Evolutionary conservation across 2,888 invertebrate genomes (phyloP).

Genomic region (Thera obeliscata): DNA sequence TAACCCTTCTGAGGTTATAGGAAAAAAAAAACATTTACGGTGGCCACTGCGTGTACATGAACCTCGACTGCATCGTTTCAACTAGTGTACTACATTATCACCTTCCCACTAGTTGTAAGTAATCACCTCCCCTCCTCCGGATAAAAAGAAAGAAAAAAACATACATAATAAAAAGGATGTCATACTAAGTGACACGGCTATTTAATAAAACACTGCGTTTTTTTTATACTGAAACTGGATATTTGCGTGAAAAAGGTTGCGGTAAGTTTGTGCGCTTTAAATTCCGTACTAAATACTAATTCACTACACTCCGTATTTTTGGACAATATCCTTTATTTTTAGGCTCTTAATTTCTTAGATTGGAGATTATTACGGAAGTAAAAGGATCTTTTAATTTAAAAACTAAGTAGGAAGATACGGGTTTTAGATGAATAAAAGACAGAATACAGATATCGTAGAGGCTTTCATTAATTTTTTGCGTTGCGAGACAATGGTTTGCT

Average conservation of each 20-base stretch:
- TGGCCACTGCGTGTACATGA: too few species aligned
- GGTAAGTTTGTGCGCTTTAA: constrained; percentile 34
- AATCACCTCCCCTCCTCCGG: too few species aligned
- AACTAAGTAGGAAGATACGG: too few species aligned
- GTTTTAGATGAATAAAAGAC: too few species aligned
- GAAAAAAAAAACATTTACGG: too few species aligned
- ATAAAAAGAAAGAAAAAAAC: too few species aligned
- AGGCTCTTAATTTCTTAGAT: constrained; percentile 5
- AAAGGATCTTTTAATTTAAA: not conserved
- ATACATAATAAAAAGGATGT: not conserved
- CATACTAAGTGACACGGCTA: constrained; percentile 4
- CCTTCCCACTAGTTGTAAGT: too few species aligned
- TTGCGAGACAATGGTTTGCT: too few species aligned
- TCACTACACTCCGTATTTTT: constrained; percentile 27
- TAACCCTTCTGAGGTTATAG: too few species aligned
- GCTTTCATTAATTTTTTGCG: not conserved
- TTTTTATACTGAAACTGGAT: constrained; percentile 33
- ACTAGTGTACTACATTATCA: too few species aligned
- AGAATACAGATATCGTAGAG: too few species aligned
- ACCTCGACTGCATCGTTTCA: too few species aligned
- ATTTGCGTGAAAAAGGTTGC: constrained; percentile 35
- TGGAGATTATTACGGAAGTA: not conserved
- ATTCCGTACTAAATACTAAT: constrained; percentile 31
- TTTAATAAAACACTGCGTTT: constrained; percentile 6
- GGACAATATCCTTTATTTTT: constrained; percentile 16